phyloP scores from a whole-genome alignment of 1,140 invertebrate genomes.

The Pogonognathellus flavescens region DNA sequence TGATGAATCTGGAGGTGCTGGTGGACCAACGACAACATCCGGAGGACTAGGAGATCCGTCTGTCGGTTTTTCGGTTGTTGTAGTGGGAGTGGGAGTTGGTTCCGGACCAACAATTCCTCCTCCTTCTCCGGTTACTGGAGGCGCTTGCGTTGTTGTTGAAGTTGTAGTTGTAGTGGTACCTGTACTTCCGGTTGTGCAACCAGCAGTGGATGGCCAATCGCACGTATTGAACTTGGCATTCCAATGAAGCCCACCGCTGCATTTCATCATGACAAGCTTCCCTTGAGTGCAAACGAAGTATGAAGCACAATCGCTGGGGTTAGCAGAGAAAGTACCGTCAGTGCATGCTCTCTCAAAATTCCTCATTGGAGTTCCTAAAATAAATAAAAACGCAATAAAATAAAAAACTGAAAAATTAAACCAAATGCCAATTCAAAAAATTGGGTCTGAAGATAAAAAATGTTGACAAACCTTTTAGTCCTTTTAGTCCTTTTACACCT shows the following conservation, averaged over 20 bases:
- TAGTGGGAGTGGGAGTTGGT: background rate
- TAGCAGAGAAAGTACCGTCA: constrained; percentile 76
- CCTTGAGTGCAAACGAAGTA: constrained; percentile 86
- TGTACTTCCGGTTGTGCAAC: constrained; percentile 42
- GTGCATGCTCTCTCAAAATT: constrained; percentile 68
- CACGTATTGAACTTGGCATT: constrained; percentile 71
- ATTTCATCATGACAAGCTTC: constrained; percentile 78
- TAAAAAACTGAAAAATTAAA: background rate
- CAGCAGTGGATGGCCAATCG: constrained; percentile 60
- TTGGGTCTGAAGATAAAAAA: background rate
- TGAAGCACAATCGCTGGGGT: constrained; percentile 79
- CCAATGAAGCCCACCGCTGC: constrained; percentile 84
- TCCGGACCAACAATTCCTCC: too few relatives aligned
- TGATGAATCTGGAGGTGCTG: background rate
- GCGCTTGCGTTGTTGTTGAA: background rate
- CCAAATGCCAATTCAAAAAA: background rate
- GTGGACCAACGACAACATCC: background rate
- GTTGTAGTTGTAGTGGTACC: background rate
- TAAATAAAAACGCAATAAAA: background rate
- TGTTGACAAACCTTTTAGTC: background rate
- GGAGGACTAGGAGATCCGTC: background rate
- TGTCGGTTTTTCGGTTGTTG: background rate
- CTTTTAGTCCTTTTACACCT: constrained; percentile 51
- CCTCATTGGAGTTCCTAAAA: background rate
- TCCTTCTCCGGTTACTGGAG: too few relatives aligned